Evolutionary conservation across 2,797 vertebrate genomes (phyloP), one percentile per base, ranked within the genome.

Genomic region (Mastacembelus armatus): DNA sequence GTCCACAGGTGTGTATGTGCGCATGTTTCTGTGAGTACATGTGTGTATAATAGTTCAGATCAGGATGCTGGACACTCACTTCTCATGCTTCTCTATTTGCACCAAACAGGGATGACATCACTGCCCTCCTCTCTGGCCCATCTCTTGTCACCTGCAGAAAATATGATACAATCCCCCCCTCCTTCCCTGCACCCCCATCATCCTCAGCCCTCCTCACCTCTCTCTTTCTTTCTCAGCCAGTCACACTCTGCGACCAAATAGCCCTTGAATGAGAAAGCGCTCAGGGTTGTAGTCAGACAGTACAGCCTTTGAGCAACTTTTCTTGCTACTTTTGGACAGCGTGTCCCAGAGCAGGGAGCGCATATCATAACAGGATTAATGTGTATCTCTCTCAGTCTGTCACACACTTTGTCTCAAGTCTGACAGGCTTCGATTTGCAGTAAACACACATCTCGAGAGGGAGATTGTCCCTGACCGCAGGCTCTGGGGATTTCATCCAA

Each of bases 291-390:
- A 80, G 78, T 80, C 66, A 79, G 73, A 84, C 74, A 55, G 64
- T 5, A 4, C 36, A 1, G 67, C 48, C 60, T 51, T 44, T 47
- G 33, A 76, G 69, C 60, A 18, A 43, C 48, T 45, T 50, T 35
- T 39, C 32, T 18, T 8, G 26, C 52, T 8, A 49, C 63, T 55
- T 62, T 66, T 49, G 60, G 45, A 26, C 66, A 29, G 11, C 0
- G 15, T 45, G 64, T 71, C 72, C 42, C 57, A 12, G 57, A 70
- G 70, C 32, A 21, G 22, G 67, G 44, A 60, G 42, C 40, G 65
- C 77, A 63, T 76, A 76, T 80, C 57, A 45, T 56, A 79, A 75
- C 73, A 64, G 77, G 78, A 85, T 78, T 80, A 75, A 79, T 70
- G 54, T 71, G 65, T 18, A 21, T 76, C 47, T 65, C 39, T 71